Conservation (phyloP, 2,888 invertebrate species). For the Lepidocyrtinus sp. region DNA sequence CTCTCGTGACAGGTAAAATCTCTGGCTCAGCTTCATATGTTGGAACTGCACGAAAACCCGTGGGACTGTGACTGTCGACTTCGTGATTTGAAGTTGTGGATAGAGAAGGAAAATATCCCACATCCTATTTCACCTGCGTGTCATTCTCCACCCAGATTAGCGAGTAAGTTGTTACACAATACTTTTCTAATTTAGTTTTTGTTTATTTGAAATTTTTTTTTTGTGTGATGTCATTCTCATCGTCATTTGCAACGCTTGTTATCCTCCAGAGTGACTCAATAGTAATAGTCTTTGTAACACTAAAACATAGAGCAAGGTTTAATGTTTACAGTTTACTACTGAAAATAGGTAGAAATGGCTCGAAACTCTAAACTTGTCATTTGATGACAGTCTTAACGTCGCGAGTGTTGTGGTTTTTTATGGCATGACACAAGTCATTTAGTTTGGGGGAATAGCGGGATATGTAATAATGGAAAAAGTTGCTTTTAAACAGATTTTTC, state of each 20-base stretch:
- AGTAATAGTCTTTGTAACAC: too few relatives aligned
- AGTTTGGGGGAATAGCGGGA: conserved; percentile 25
- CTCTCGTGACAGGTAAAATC: conserved; percentile 67
- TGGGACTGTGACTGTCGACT: conserved; percentile 92
- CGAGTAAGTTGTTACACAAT: conserved; percentile 57
- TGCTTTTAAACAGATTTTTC: conserved; percentile 8
- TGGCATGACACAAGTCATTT: conserved; percentile 50
- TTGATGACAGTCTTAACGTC: too few relatives aligned
- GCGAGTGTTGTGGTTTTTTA: background rate
- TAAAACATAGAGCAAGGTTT: too few relatives aligned
- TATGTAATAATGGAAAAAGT: background rate
- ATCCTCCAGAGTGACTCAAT: too few relatives aligned
- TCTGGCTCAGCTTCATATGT: conserved; percentile 77
- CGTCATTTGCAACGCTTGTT: too few relatives aligned
- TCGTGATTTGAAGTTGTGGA: conserved; percentile 86
- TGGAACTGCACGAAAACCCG: conserved; percentile 89
- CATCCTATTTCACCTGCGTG: conserved; percentile 86
- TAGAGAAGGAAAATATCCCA: conserved; percentile 79
- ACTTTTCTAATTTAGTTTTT: too few relatives aligned
- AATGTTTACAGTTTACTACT: too few relatives aligned
- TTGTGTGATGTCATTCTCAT: too few relatives aligned
- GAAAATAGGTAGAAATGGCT: too few relatives aligned
- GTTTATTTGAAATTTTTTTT: too few relatives aligned
- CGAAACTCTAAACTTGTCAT: too few relatives aligned
- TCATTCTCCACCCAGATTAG: conserved; percentile 72